These are phyloP conservation scores for Gortyna flavago DNA, from an alignment of 2,888 invertebrate genomes.

Conservation along the genomic window DNA sequence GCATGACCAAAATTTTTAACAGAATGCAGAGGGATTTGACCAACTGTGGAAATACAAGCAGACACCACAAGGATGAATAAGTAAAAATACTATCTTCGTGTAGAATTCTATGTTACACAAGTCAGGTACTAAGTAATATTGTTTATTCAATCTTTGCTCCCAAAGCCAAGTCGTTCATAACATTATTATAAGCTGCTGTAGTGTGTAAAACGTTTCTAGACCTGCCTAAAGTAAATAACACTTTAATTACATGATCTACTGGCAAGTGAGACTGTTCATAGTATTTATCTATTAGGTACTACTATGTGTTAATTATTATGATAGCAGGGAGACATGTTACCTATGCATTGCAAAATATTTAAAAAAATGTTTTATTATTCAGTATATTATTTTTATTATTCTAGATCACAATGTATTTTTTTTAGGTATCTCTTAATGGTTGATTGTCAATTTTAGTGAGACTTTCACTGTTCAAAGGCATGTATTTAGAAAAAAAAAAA, in stretches of 20 bases:
- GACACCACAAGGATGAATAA: constrained; percentile 14
- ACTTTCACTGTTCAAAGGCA: not conserved
- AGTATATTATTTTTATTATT: not conserved
- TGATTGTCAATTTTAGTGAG: not conserved
- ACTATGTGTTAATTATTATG: constrained; percentile 17
- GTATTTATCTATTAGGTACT: constrained; percentile 28
- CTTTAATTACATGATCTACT: constrained; percentile 17
- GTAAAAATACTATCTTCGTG: not conserved
- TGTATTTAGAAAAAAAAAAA: not conserved
- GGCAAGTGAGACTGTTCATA: constrained; percentile 37
- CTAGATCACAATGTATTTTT: not conserved
- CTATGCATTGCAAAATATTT: constrained; percentile 18
- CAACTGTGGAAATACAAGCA: not conserved
- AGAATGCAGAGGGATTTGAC: not conserved
- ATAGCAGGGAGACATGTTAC: constrained; percentile 15
- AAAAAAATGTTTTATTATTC: not conserved
- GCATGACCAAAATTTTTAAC: not conserved
- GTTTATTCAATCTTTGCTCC: constrained; percentile 40
- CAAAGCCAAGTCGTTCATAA: constrained; percentile 2
- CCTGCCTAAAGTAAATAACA: constrained; percentile 32
- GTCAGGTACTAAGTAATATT: constrained; percentile 7
- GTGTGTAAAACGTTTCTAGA: constrained; percentile 27
- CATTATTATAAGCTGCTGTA: constrained; percentile 29
- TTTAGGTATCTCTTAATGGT: not conserved
- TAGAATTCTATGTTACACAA: not conserved